Evolutionary conservation across 30 jellyfish, hydroid and myxozoan genomes (phyloP), one percentile per base, ranked within the genome.

Genomic region (Aurelia sp.): DNA sequence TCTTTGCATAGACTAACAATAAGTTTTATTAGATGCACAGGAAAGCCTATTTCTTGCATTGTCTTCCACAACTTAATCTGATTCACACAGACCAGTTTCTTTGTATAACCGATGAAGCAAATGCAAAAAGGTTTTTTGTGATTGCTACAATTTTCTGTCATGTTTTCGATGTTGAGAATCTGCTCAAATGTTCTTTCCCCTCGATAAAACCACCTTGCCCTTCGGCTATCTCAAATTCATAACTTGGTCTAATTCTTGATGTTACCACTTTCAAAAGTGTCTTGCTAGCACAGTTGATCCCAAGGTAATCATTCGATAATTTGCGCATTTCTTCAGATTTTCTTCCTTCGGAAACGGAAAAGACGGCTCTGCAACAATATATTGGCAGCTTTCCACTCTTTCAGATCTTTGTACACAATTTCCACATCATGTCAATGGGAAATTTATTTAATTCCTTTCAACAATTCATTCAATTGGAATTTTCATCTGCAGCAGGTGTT

Each of bases 241-340:
- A 27, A 5, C 21, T 66, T 66, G 76, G 50, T 35, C 33, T 66
- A 20, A 66, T 16, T 35, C 58, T 27, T 27, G 8, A 16, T 22
- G 50, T 66, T 27, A 66, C 21, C 55, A 66, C 55, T 35, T 66
- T 66, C 76, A 66, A 35, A 22, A 20, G 76, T 27, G 21, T 35
- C 76, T 66, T 27, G 55, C 76, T 19, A 22, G 50, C 53, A 66
- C 21, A 58, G 76, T 35, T 66, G 76, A 66, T 66, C n/a, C n/a
- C 53, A 66, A 50, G 55, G 67, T 70, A 70, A 74, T 74, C 73
- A 75, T 53, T 74, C 85, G n/a, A 52, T 74, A 27, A 23, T 74
- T 74, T 48, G 85, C 62, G 20, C 75, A 74, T 74, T 74, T 37
- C 73, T 74, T 74, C 73, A 74, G 73, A 74, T 74, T 52, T 35